These are phyloP conservation scores for Caenorhabditis doughertyi DNA, from an alignment of 2,888 invertebrate genomes.

Conservation along the genomic window DNA sequence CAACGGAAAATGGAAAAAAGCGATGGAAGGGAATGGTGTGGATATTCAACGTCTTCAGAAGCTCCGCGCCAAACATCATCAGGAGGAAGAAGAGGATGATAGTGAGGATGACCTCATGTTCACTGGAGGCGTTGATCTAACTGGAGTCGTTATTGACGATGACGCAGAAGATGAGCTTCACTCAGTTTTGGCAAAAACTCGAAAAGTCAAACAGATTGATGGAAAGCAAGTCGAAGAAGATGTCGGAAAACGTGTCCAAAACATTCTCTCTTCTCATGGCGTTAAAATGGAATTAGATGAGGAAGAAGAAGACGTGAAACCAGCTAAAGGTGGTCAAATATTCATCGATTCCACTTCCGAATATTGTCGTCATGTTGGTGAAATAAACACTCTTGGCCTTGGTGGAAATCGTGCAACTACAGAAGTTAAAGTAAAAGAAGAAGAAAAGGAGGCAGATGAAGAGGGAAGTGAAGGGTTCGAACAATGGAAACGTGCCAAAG, in stretches of 20 bases:
- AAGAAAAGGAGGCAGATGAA: slow-evolving; percentile 64
- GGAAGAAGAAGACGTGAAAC: slow-evolving; percentile 63
- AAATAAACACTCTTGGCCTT: slow-evolving; percentile 75
- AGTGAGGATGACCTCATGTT: slow-evolving; percentile 69
- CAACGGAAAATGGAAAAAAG: slow-evolving; percentile 65
- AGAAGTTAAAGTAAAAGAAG: slow-evolving; percentile 67
- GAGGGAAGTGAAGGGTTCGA: slow-evolving; percentile 56
- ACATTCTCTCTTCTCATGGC: slow-evolving; percentile 56
- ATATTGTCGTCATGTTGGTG: slow-evolving; percentile 80
- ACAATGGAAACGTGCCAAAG: slow-evolving; percentile 68
- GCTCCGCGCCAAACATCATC: slow-evolving; percentile 34
- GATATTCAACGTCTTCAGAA: slow-evolving; percentile 69
- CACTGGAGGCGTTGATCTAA: slow-evolving; percentile 71
- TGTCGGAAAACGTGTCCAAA: slow-evolving; percentile 56
- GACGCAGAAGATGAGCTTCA: slow-evolving; percentile 81
- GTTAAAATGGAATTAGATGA: slow-evolving; percentile 73
- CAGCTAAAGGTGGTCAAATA: slow-evolving; percentile 65
- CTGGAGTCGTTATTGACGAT: slow-evolving; percentile 80
- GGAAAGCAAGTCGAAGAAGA: slow-evolving; percentile 54
- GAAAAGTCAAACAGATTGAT: slow-evolving; percentile 68
- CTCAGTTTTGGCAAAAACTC: slow-evolving; percentile 75
- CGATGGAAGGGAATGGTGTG: slow-evolving; percentile 65
- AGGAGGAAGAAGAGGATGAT: slow-evolving; percentile 70
- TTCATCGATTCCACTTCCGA: slow-evolving; percentile 81
- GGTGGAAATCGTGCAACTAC: slow-evolving; percentile 80